These are phyloP conservation scores for Gonatopus flavifemur DNA, from an alignment of 1,140 invertebrate species.

Conservation along the genomic window DNA sequence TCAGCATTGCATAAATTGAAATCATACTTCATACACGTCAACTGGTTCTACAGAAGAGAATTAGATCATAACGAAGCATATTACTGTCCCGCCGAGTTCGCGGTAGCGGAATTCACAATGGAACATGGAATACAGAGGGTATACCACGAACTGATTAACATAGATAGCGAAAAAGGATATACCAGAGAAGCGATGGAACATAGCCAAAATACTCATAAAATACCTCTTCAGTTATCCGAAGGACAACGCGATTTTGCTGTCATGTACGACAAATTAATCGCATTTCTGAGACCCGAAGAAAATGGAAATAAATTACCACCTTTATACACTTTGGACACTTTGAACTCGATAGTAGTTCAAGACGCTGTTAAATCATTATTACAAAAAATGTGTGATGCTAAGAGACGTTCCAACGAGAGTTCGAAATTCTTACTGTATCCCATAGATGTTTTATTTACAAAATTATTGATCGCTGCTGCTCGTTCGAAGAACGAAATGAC, in stretches of 20 bases:
- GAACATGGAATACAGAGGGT: constrained; percentile 54
- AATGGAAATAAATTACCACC: constrained; percentile 11
- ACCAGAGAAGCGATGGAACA: constrained; percentile 52
- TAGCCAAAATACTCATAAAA: constrained; percentile 55
- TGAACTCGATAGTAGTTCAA: background rate
- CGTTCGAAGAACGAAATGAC: constrained; percentile 23
- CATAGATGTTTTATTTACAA: constrained; percentile 57
- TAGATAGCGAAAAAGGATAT: constrained; percentile 58
- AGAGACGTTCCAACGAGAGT: too few relatives aligned
- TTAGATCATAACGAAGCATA: constrained; percentile 19
- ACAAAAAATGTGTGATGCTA: background rate
- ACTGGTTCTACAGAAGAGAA: constrained; percentile 44
- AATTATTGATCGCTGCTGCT: constrained; percentile 50
- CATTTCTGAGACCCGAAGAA: constrained; percentile 4
- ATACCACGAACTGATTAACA: constrained; percentile 59
- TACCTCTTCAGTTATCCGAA: constrained; percentile 45
- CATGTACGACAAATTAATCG: constrained; percentile 9
- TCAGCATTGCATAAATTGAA: constrained; percentile 28
- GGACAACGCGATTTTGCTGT: constrained; percentile 30
- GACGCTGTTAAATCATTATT: constrained; percentile 13
- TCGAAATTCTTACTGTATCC: constrained; percentile 60
- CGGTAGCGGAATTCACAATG: constrained; percentile 55
- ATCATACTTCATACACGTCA: constrained; percentile 54
- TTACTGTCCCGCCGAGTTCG: constrained; percentile 52
- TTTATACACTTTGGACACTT: constrained; percentile 17